phyloP scores from a whole-genome alignment of 2,888 invertebrate genomes.

The Caenorhabditis japonica region DNA sequence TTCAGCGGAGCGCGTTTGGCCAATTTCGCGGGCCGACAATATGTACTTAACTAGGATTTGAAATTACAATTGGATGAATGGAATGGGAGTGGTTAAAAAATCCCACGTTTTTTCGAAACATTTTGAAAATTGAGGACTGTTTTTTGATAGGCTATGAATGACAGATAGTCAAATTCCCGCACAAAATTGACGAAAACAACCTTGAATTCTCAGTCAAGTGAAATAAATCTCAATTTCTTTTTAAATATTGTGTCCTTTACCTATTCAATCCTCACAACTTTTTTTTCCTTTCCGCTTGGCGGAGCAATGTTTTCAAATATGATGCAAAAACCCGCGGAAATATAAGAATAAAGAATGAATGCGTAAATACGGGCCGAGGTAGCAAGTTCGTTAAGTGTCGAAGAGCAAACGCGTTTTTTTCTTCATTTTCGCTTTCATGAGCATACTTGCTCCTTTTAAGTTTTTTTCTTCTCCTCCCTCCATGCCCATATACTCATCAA shows the following conservation, averaged over 20 bases:
- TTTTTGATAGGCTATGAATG: too few species aligned
- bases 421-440: slow-evolving; percentile 40
- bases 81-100: too few species aligned
- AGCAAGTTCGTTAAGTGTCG: slow-evolving; percentile 32
- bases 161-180: too few species aligned
- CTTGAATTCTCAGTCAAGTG: slow-evolving; percentile 33
- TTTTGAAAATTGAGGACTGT: slow-evolving; percentile 28
- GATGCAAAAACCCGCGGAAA: slow-evolving; percentile 14
- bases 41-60: too few species aligned
- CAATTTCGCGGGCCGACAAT: too few species aligned
- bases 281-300: slow-evolving; percentile 23
- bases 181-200: slow-evolving; percentile 6
- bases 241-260: too few species aligned
- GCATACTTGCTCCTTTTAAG: slow-evolving; percentile 32
- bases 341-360: slow-evolving; percentile 6
- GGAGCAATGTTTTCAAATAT: slow-evolving; percentile 29
- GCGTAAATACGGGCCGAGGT: slow-evolving; percentile 40
- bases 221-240: background rate
- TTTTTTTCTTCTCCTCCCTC: slow-evolving; percentile 12
- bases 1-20: too few species aligned
- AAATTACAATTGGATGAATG: too few species aligned
- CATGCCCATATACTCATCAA: slow-evolving; percentile 35
- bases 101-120: too few species aligned
- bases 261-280: slow-evolving; percentile 15
- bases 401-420: slow-evolving; percentile 29